These are phyloP conservation scores for Scatophagus argus DNA, from an alignment of 2,113 vertebrate species.

Conservation along the genomic window DNA sequence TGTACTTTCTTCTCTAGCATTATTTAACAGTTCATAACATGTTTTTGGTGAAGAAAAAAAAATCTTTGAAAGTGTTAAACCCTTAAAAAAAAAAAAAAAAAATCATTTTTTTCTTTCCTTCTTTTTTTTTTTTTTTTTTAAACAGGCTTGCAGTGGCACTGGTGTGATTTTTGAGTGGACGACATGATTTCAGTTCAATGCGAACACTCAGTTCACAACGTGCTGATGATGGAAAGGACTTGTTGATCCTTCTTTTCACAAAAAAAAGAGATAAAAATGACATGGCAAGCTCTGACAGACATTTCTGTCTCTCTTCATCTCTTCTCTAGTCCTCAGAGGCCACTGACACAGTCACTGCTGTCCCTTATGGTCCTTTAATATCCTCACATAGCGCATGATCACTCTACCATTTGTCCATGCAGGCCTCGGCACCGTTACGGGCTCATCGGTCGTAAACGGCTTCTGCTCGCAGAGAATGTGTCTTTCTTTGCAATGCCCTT, in stretches of 20 bases:
- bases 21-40: slow-evolving; percentile 64
- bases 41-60: slow-evolving; percentile 58
- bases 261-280: neutral
- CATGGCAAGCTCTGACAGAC: slow-evolving; percentile 40
- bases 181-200: slow-evolving; percentile 39
- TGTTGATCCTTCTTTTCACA: slow-evolving; percentile 43
- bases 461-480: neutral
- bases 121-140: slow-evolving; percentile 15
- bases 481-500: slow-evolving; percentile 9
- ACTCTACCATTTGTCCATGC: slow-evolving; percentile 20
- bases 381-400: neutral
- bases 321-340: slow-evolving; percentile 32
- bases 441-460: slow-evolving; percentile 18
- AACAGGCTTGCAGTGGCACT: slow-evolving; percentile 65
- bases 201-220: slow-evolving; percentile 48
- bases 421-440: slow-evolving; percentile 19
- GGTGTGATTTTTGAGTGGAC: slow-evolving; percentile 52
- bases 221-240: slow-evolving; percentile 33
- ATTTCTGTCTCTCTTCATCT: slow-evolving; percentile 11
- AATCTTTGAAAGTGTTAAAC: slow-evolving; percentile 48
- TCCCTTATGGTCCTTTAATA: slow-evolving; percentile 40
- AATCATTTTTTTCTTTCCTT: neutral
- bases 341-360: slow-evolving; percentile 21
- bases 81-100: slow-evolving; percentile 18
- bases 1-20: slow-evolving; percentile 64